Conservation (phyloP, 2,797 vertebrate genomes). For the Mergus octosetaceus region DNA sequence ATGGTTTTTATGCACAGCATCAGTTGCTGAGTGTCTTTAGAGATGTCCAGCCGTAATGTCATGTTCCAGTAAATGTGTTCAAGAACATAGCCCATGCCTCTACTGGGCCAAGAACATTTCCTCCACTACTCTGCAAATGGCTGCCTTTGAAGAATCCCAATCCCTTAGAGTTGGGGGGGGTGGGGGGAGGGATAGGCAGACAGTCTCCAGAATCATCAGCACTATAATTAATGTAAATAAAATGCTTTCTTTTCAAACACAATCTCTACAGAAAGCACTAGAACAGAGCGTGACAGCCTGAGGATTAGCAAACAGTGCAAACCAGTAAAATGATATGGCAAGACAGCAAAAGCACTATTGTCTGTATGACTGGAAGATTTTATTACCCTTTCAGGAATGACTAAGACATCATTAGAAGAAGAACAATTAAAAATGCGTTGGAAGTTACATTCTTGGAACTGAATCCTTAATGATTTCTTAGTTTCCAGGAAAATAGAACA, state of each 20-base stretch:
- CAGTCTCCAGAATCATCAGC: neutral
- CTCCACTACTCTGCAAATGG: neutral
- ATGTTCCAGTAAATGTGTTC: neutral
- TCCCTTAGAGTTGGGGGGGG: neutral
- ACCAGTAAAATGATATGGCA: neutral
- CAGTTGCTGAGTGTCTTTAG: neutral
- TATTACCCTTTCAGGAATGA: neutral
- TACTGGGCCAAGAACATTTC: neutral
- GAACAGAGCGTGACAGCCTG: neutral
- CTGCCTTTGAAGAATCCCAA: neutral
- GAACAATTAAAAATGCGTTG: neutral
- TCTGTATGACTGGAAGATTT: neutral
- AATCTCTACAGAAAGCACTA: neutral
- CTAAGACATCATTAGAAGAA: neutral
- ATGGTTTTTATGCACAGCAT: neutral
- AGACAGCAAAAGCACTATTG: no score
- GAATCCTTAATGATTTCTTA: neutral
- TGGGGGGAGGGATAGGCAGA: neutral
- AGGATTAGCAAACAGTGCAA: neutral
- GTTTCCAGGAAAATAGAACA: neutral
- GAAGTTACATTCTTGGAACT: neutral
- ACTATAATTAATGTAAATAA: neutral
- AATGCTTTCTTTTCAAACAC: neutral
- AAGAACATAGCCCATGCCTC: neutral
- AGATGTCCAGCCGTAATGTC: neutral